Base-by-base conservation (phyloP, 2,797 vertebrate genomes). In the Chloroceryle inda region DNA sequence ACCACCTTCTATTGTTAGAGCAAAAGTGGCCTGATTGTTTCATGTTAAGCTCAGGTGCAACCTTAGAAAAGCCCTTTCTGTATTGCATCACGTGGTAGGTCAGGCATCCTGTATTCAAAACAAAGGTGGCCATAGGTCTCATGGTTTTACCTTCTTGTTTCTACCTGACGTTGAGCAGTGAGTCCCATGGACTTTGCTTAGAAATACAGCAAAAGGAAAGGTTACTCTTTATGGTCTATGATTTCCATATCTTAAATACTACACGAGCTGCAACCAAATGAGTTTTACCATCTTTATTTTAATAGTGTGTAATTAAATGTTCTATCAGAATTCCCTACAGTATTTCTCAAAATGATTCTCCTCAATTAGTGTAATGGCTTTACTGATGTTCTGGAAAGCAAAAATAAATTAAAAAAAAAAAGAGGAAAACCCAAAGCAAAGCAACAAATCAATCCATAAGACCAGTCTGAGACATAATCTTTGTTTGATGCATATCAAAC, bases 281-380 rank as follows among this genome's bases (percentile, higher is more conserved):
- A 83, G 56, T 67, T 94, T 89, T 77, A 23, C 20, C 33, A 27
- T 31, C 33, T 87, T 84, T 76, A 63, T 93, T 92, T 88, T 77
- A 66, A 53, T 74, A 74, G 35, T 13, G 26, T 37, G 33, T 31
- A 75, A 47, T 61, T 85, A 71, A 85, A 45, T 68, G 18, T 38
- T 63, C 62, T 47, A 20, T 83, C 37, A 82, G 62, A 76, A 84
- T 64, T 80, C 35, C 42, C 27, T 33, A 18, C 37, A 66, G 40
- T 55, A 33, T 83, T 92, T 89, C 64, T 83, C 58, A n/a, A 72
- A 89, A 50, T 27, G 4, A 44, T 59, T 71, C 47, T 94, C 11
- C 31, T 37, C 27, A 71, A 9, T 74, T 71, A 56, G 40, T 40
- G 2, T 63, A 42, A 67, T 31, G 24, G 69, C 8, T 85, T 92